Evolutionary conservation across 2,113 vertebrate species (phyloP).

Genomic region (Steatornis caripensis): DNA sequence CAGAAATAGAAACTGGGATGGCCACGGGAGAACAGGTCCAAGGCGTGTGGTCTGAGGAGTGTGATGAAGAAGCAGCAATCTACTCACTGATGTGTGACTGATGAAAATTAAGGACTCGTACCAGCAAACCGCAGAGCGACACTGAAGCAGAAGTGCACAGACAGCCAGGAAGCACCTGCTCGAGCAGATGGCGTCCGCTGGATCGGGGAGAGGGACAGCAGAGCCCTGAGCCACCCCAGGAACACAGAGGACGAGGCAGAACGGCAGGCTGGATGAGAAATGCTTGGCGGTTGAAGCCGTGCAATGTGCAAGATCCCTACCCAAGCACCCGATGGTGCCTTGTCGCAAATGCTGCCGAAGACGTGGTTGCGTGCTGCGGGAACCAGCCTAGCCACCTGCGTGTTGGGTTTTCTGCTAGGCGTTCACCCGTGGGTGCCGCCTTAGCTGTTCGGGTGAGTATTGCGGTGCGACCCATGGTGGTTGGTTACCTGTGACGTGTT

Average conservation of each 20-base stretch:
- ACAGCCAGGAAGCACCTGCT: not conserved
- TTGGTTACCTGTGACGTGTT: not conserved
- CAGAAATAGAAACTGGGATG: not conserved
- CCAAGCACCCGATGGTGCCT: not conserved
- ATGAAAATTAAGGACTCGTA: not conserved
- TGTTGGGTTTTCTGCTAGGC: not conserved
- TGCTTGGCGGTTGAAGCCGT: not conserved
- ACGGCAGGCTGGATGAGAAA: not conserved
- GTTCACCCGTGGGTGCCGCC: not conserved
- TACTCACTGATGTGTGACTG: rapidly evolving
- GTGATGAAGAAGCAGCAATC: not conserved
- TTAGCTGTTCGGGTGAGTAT: not conserved
- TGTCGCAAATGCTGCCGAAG: not conserved
- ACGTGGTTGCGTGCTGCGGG: rapidly evolving
- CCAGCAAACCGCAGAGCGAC: not conserved
- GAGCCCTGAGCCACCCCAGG: not conserved
- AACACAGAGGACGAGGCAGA: not conserved
- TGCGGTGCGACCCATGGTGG: not conserved
- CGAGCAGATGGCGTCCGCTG: not conserved
- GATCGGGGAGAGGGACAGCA: not conserved
- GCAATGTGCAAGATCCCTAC: rapidly evolving
- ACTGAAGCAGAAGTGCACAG: rapidly evolving
- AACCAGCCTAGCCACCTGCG: not conserved
- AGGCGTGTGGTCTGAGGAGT: rapidly evolving
- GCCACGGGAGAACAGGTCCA: not conserved